Conservation (phyloP, 1,140 invertebrate species). For the Neodiprion virginianus region DNA sequence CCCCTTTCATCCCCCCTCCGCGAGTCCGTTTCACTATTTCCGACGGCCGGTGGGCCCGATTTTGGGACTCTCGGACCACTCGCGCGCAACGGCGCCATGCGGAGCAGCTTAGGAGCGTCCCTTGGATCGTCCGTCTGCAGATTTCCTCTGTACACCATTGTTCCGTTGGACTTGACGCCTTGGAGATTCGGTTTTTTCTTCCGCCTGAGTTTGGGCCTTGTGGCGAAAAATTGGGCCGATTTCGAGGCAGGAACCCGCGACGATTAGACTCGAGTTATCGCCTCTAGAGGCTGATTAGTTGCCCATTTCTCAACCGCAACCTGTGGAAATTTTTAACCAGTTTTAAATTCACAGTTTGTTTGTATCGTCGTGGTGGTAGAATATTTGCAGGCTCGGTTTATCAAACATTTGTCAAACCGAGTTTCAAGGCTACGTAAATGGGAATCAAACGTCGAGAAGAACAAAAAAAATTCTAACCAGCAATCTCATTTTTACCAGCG, state of each 20-base stretch:
- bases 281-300: not conserved
- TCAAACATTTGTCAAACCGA: too few species aligned
- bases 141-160: conserved; percentile 48
- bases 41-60: conserved; percentile 25
- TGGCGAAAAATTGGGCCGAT: too few species aligned
- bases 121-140: conserved; percentile 46
- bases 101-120: conserved; percentile 42
- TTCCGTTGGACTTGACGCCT: not conserved
- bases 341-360: too few species aligned
- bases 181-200: too few species aligned
- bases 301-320: not conserved
- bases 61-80: conserved; percentile 25
- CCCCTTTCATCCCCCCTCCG: conserved; percentile 42
- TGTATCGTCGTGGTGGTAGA: too few species aligned
- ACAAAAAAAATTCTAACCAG: too few species aligned
- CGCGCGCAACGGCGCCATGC: conserved; percentile 42
- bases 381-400: too few species aligned
- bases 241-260: too few species aligned
- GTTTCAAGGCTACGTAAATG: too few species aligned
- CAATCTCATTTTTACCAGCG: too few species aligned
- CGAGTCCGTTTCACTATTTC: conserved; percentile 43
- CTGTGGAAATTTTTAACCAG: not conserved
- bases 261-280: not conserved
- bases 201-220: too few species aligned
- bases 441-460: too few species aligned